Percentiles rank a stretch among this genome's conserved stretches.
Evolutionary conservation across 2,888 invertebrate genomes (phyloP).

Genomic region (Taenaris catops): DNA sequence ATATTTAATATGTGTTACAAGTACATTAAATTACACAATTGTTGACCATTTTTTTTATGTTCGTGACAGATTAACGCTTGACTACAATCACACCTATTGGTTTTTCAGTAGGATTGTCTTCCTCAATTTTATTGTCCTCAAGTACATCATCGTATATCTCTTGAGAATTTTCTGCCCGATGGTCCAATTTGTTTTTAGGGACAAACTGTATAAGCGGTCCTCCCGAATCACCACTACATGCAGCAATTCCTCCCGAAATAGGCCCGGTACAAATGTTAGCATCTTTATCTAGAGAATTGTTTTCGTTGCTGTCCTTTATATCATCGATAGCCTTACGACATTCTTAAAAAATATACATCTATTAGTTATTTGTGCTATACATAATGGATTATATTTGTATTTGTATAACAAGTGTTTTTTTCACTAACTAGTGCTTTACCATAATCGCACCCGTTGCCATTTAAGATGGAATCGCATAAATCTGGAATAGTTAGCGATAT

Average conservation of each 20-base stretch:
- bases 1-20: no score
- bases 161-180: constrained; percentile 14
- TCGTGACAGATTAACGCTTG: no score
- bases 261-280: constrained; percentile 79
- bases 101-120: constrained; percentile 11
- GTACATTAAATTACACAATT: no score
- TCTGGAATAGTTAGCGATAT: no score
- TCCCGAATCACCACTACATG: constrained; percentile 78
- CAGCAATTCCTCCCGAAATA: constrained; percentile 62
- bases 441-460: no score
- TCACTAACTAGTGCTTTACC: no score
- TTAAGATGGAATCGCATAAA: no score
- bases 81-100: no score
- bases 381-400: no score
- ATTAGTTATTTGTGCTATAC: no score
- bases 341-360: constrained; percentile 38
- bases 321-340: constrained; percentile 58
- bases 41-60: no score
- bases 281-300: constrained; percentile 54
- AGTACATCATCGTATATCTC: constrained; percentile 24
- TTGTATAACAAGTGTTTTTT: no score
- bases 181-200: constrained; percentile 21
- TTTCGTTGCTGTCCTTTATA: constrained; percentile 45
- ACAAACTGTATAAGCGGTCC: constrained; percentile 64
- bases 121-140: constrained; percentile 18